These are phyloP conservation scores for Drosophila sp. DNA, from an alignment of 1,140 invertebrate genomes.

Conservation along the genomic window DNA sequence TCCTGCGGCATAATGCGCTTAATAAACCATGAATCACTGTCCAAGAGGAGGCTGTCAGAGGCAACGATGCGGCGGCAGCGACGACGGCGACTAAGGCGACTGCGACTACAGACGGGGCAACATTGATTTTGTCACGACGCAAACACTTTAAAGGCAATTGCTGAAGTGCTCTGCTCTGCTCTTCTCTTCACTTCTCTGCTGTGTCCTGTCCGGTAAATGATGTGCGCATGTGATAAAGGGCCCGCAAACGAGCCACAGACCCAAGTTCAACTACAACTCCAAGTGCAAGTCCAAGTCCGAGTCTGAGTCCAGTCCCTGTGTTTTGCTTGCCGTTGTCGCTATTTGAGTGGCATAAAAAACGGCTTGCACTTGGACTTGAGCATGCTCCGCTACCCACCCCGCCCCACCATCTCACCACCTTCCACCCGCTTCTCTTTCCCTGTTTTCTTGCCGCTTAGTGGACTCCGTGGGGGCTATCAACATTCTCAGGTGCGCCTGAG, in stretches of 20 bases:
- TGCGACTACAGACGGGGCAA: constrained; percentile 54
- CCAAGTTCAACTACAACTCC: constrained; percentile 16
- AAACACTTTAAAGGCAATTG: constrained; percentile 81
- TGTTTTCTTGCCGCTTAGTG: constrained; percentile 18
- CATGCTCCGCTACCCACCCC: constrained; percentile 19
- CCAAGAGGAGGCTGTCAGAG: constrained; percentile 71
- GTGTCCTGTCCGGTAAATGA: constrained; percentile 69
- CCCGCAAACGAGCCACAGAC: constrained; percentile 56
- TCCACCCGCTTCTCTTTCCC: constrained; percentile 13
- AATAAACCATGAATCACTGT: constrained; percentile 83
- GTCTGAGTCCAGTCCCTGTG: constrained; percentile 33
- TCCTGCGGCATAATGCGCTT: constrained; percentile 82
- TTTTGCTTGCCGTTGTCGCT: constrained; percentile 47
- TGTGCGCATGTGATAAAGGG: constrained; percentile 81
- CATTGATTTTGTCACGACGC: constrained; percentile 83
- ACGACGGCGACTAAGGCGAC: constrained; percentile 29
- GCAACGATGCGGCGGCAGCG: constrained; percentile 13
- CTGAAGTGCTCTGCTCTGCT: constrained; percentile 61
- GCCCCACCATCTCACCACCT: neutral
- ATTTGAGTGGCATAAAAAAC: constrained; percentile 78
- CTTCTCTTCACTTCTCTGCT: neutral
- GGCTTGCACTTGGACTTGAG: constrained; percentile 73
- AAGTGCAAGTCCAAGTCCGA: constrained; percentile 20
- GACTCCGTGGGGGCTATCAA: constrained; percentile 77
- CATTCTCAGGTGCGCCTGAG: constrained; percentile 76